Evolutionary conservation across 1,140 invertebrate species (phyloP).

Genomic region (Wasmannia auropunctata): DNA sequence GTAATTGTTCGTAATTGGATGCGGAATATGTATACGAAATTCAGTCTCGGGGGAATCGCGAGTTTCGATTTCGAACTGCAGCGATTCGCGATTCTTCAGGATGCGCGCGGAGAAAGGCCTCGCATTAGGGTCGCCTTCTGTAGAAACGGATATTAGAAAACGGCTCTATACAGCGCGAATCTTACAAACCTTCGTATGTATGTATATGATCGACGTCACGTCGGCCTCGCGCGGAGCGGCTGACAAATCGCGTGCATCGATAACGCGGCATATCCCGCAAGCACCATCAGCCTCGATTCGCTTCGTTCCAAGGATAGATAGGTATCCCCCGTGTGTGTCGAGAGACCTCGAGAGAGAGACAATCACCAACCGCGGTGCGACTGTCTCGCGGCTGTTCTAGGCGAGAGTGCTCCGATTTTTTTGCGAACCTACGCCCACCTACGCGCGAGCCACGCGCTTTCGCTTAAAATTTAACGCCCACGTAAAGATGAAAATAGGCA

Average conservation of each 20-base stretch:
- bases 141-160: slow-evolving; percentile 70
- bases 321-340: slow-evolving; percentile 12
- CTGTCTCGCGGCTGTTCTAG: slow-evolving; percentile 56
- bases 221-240: background rate
- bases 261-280: slow-evolving; percentile 17
- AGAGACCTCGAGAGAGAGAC: background rate
- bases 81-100: background rate
- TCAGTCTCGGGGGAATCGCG: background rate
- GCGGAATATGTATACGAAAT: background rate
- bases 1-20: background rate
- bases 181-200: slow-evolving; percentile 28
- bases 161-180: background rate
- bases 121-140: slow-evolving; percentile 54
- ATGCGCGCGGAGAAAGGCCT: slow-evolving; percentile 43
- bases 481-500: background rate
- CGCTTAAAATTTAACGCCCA: background rate
- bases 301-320: slow-evolving; percentile 67
- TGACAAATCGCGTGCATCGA: slow-evolving; percentile 48
- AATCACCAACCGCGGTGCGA: slow-evolving; percentile 30
- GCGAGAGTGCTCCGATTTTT: slow-evolving; percentile 32
- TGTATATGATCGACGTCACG: background rate
- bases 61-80: background rate
- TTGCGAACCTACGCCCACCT: background rate
- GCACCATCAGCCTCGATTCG: slow-evolving; percentile 59
- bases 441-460: background rate